Conservation (phyloP, 35 echinoderm and acorn worm species). For the Anneissia japonica region DNA sequence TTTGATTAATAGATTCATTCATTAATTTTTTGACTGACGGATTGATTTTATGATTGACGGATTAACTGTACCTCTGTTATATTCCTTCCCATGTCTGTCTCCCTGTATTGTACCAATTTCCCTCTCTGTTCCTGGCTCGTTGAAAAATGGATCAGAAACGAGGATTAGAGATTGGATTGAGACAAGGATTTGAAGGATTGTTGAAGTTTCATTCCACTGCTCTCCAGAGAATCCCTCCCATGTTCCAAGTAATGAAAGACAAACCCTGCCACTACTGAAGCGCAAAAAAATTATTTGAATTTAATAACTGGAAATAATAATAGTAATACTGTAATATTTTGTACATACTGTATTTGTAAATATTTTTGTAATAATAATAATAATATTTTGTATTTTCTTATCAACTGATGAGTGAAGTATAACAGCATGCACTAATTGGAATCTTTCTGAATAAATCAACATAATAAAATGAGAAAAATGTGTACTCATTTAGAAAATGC, state of each 20-base stretch:
- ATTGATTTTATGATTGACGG: not conserved
- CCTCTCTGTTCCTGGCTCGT: conserved; percentile 2
- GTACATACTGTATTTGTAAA: too few species aligned
- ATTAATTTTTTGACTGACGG: not conserved
- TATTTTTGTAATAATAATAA: too few species aligned
- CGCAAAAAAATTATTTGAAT: not conserved
- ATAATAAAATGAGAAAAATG: too few species aligned
- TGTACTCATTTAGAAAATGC: too few species aligned
- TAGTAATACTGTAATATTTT: too few species aligned
- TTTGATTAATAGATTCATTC: not conserved
- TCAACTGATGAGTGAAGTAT: too few species aligned
- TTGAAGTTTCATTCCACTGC: conserved; percentile 23
- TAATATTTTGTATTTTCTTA: too few species aligned
- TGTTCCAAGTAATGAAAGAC: conserved; percentile 12
- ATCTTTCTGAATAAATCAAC: too few species aligned
- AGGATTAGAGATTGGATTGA: conserved; percentile 8
- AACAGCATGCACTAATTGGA: too few species aligned
- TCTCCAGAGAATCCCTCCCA: conserved; percentile 3
- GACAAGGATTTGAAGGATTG: not conserved
- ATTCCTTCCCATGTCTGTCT: not conserved
- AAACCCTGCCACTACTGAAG: conserved; percentile 2
- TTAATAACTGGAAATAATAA: not conserved
- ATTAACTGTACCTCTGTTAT: not conserved
- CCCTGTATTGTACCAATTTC: conserved; percentile 10
- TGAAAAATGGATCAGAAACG: conserved; percentile 4